Evolutionary conservation across 2,797 vertebrate genomes (phyloP), one percentile per base, ranked within the genome.

Genomic region (Lagorchestes hirsutus): DNA sequence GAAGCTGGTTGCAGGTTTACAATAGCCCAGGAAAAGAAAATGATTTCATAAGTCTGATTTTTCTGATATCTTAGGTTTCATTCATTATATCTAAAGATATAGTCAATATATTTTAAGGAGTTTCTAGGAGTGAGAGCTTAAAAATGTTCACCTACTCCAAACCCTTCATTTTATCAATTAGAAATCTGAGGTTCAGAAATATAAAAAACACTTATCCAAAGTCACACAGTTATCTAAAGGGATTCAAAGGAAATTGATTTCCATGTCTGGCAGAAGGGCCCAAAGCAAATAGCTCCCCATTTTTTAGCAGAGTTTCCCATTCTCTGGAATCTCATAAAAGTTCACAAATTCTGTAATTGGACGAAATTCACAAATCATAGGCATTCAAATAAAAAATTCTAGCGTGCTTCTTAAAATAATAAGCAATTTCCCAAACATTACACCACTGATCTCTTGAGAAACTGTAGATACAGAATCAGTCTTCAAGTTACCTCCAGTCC

Each of bases 31-130:
- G 28, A 90, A 62, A 91, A 92, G 28, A 82, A 94, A 50, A 74
- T 74, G 5, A 40, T 74, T 82, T 67, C n/a, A 67, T 82, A 93
- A 94, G 14, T 5, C n/a, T 92, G n/a, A 50, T 46, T 90, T 58
- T 67, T 58, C n/a, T 92, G 91, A 62, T 92, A 24, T 93, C 54
- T 92, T 55, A 58, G 93, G 91, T 91, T 40, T 87, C n/a, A 52
- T 95, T 93, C 50, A 91, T 22, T 16, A 0, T 46, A 52, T 54
- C 59, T 92, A 10, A n/a, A 74, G 22, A 46, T 10, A 11, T 24
- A 82, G 46, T 3, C 18, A 87, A 87, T 10, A 46, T 46, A 2
- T 82, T 46, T 24, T 46, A 87, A 87, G 31, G 40, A 46, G 2
- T 27, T 27, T 87, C 11, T 46, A 50, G 40, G 9, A 82, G 11